A percentile compares a stretch with the other conserved stretches of the same genome.
Conservation (phyloP, 2,113 vertebrate genomes). For the Aix galericulata region DNA sequence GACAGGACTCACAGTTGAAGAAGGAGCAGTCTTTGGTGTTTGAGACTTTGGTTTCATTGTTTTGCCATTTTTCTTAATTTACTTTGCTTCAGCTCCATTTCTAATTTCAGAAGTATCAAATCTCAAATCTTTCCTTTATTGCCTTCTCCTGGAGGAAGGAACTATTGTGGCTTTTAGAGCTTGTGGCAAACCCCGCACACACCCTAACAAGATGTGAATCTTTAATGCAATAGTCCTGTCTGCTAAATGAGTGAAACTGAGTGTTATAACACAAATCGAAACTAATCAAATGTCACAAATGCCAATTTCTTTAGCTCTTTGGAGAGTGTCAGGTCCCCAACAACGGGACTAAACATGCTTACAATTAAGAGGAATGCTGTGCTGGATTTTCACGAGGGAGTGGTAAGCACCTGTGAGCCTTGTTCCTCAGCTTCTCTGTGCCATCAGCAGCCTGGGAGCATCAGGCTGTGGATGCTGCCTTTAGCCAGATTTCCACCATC, state of each 20-base stretch:
- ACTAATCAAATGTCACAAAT: neutral
- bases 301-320: neutral
- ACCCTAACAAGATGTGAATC: neutral
- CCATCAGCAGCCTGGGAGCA: neutral
- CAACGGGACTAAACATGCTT: neutral
- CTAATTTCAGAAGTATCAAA: neutral
- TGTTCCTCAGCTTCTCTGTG: neutral
- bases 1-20: neutral
- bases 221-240: accelerated
- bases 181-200: neutral
- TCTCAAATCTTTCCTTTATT: neutral
- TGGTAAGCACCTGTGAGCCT: neutral
- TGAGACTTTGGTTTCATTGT: neutral
- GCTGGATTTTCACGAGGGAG: neutral
- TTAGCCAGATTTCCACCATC: neutral
- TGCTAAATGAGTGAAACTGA: neutral
- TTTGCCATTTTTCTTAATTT: neutral
- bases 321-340: neutral
- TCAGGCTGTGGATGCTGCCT: too few relatives aligned
- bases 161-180: neutral
- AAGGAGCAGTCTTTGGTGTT: neutral
- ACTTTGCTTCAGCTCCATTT: neutral
- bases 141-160: neutral
- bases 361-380: neutral
- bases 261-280: neutral